These are phyloP conservation scores for Ophioninae sp. DNA, from an alignment of 2,888 invertebrate species.

Conservation along the genomic window DNA sequence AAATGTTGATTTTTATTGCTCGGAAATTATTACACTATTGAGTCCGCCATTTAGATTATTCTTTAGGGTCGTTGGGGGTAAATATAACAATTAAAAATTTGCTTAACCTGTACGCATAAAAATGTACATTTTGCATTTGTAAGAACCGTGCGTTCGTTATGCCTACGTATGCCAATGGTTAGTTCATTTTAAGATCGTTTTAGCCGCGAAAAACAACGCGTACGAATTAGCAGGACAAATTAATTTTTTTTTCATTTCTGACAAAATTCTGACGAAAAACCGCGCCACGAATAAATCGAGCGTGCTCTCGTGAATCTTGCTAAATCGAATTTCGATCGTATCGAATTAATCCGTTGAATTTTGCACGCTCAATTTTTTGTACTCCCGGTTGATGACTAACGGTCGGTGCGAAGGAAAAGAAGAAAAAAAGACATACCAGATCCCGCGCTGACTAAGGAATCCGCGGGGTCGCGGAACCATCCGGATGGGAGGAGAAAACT, in stretches of 20 bases:
- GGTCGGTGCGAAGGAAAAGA: constrained; percentile 55
- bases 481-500: constrained; percentile 49
- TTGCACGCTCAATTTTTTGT: constrained; percentile 9
- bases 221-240: too few species aligned
- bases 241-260: too few species aligned
- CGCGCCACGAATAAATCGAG: neutral
- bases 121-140: too few species aligned
- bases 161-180: too few species aligned
- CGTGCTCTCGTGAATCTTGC: neutral
- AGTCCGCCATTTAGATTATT: too few species aligned
- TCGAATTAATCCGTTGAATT: neutral
- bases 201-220: neutral
- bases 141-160: too few species aligned
- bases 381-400: constrained; percentile 69
- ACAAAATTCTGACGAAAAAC: neutral
- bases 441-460: constrained; percentile 44
- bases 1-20: too few species aligned
- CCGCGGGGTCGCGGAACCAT: constrained; percentile 57
- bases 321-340: neutral
- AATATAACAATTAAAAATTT: too few species aligned
- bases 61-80: too few species aligned
- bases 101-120: too few species aligned
- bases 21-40: too few species aligned
- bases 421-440: neutral
- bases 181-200: too few species aligned